These are phyloP conservation scores for Tenodera sinensis DNA, from an alignment of 2,888 invertebrate genomes.

Conservation along the genomic window DNA sequence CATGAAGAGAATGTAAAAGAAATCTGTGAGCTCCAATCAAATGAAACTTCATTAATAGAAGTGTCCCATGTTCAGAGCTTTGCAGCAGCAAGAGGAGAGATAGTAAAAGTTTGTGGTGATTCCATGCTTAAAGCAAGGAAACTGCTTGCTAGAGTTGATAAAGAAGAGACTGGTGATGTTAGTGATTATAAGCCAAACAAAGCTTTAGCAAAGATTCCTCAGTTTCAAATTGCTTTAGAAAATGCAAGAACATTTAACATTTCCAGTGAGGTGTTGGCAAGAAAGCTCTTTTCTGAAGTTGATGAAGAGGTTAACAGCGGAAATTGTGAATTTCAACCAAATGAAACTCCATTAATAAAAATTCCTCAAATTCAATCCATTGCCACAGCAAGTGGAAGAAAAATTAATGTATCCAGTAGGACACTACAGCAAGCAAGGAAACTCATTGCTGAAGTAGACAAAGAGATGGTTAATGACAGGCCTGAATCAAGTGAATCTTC, in stretches of 20 bases:
- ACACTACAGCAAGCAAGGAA: slow-evolving; percentile 37
- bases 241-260: slow-evolving; percentile 19
- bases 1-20: too few relatives aligned
- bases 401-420: slow-evolving; percentile 41
- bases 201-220: background rate
- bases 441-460: background rate
- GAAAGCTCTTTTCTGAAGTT: slow-evolving; percentile 8
- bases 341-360: background rate
- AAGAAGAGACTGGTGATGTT: slow-evolving; percentile 25
- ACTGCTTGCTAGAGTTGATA: slow-evolving; percentile 37
- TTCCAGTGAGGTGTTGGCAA: slow-evolving; percentile 35
- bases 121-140: slow-evolving; percentile 39
- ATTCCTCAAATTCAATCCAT: slow-evolving; percentile 16
- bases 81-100: slow-evolving; percentile 34
- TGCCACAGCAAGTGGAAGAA: slow-evolving; percentile 43
- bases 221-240: background rate
- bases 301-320: background rate
- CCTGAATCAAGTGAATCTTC: background rate
- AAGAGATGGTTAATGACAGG: background rate
- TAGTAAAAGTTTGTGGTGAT: slow-evolving; percentile 36
- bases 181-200: slow-evolving; percentile 21
- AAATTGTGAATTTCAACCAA: background rate
- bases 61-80: slow-evolving; percentile 31
- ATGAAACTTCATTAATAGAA: background rate
- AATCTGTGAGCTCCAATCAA: too few relatives aligned